Base-by-base conservation (phyloP, 37 sponge, comb jelly and placozoan species). In the Cladorhizidae sp. region DNA sequence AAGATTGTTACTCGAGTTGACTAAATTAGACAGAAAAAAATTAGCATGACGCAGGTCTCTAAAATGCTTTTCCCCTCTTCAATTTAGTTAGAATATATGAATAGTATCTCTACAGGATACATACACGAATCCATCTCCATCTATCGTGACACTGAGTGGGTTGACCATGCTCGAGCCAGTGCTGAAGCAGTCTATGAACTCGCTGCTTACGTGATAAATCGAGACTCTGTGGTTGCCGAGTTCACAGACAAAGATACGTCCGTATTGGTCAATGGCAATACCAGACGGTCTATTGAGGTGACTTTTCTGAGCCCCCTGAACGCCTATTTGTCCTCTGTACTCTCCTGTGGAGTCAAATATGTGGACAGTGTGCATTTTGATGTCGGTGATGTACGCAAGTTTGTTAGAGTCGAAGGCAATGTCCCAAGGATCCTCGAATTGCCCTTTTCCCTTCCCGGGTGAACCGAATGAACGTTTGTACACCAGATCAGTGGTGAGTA, bases 141-240 rank as follows among this genome's bases (percentile, higher is more conserved):
- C 88, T 7, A 81, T 29, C 0, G 72, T 55, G 26, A 87, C 71
- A n/a, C 82, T 64, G 61, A 77, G 76, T 26, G 88, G 88, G 40
- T 81, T 81, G 25, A 81, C 88, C 88, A 87, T 87, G 63, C 81
- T 81, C 17, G 76, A 57, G n/a, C 88, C 88, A 17, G 59, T 59
- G 26, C 82, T 87, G 72, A 87, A 87, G 37, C 88, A 87, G 14
- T 87, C 88, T 25, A 87, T 33, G 42, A 87, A 87, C 43, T 87
- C 88, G 43, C 88, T 87, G 77, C 67, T 65, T 39, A 70, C 35
- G 50, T 81, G 82, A 54, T 81, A 87, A 12, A 87, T 76, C 31
- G 88, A 87, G 8, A 87, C 77, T 3, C 88, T 76, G 55, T 87
- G 81, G 38, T 87, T 87, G 1, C 82, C 88, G 28, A 57, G 67